Evolutionary conservation across 2,888 invertebrate species (phyloP), one percentile per base, ranked within the genome.

Genomic region (Drosophila histrio): DNA sequence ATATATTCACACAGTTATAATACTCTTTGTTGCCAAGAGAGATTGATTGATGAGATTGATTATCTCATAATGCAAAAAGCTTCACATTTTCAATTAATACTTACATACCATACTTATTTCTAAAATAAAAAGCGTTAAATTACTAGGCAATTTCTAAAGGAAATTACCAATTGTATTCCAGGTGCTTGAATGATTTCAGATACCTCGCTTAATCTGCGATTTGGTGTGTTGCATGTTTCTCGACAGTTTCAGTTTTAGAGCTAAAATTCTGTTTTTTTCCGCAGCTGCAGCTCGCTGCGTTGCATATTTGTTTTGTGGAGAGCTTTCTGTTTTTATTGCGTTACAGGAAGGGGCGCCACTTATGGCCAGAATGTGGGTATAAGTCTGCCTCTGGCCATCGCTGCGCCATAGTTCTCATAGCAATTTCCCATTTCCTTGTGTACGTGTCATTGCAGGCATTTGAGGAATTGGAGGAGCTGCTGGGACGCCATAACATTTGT

Each of bases 401-500:
- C 13, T 21, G 7, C 22, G 36, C 7, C 32, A 2, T n/a, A 38
- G 19, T 43, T 19, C n/a, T 36, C 17, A 49, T 44, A 15, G 28
- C 26, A 44, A 46, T 58, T 54, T 54, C 50, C 17, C 19, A 34
- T 61, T 47, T 59, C 41, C 28, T 58, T 61, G 43, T 62, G 38
- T 43, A 34, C 47, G 36, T 67, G 39, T 66, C 47, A 38, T 63
- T 67, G 65, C 81, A 98, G 98, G 98, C 98, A 8, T 98, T 97
- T 88, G 97, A 98, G 91, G 98, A 98, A 89, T 92, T 99, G 72
- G 98, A 98, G 91, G 96, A 96, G 58, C 92, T 97, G 36, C 92
- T 99, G 56, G 95, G 96, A 0, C 94, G 95, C 78, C 94, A 96
- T 91, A 95, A 95, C 74, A 96, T 99, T 91, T 99, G 98, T 92